A percentile compares a stretch with the other conserved stretches of the same genome.
These are phyloP conservation scores for Aurelia coerulea DNA, from an alignment of 30 jellyfish, hydroid and myxozoan species.

Conservation along the genomic window DNA sequence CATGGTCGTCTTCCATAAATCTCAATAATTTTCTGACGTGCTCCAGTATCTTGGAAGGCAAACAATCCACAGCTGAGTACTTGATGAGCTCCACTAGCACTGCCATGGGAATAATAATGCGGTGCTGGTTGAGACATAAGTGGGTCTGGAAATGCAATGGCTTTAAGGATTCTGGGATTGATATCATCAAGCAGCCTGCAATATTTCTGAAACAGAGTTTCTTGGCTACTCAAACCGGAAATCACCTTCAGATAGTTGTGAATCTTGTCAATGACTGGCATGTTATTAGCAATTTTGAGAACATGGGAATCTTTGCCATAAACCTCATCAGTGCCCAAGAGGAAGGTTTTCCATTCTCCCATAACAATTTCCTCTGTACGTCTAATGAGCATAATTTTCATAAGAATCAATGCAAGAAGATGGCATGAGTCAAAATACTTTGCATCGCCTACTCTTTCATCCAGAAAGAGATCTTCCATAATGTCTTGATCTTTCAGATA, in stretches of 20 bases:
- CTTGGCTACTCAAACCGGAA: not conserved
- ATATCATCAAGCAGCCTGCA: not conserved
- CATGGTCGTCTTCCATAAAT: slow-evolving; percentile 1
- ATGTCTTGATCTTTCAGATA: slow-evolving; percentile 7
- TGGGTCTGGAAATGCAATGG: slow-evolving; percentile 13
- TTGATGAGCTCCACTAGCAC: slow-evolving; percentile 1
- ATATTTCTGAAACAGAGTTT: not conserved
- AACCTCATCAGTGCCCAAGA: slow-evolving; percentile 12
- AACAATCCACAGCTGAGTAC: not conserved
- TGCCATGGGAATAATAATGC: not conserved
- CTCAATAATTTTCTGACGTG: not conserved
- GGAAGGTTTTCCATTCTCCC: not conserved
- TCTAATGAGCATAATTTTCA: slow-evolving; percentile 7
- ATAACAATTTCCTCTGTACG: not conserved
- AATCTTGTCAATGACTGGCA: slow-evolving; percentile 17
- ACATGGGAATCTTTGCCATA: slow-evolving; percentile 35
- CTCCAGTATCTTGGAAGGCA: slow-evolving; percentile 20
- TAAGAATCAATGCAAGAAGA: slow-evolving; percentile 2
- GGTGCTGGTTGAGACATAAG: slow-evolving; percentile 5
- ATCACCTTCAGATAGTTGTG: not conserved
- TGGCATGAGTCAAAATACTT: not conserved
- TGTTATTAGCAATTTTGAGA: not conserved
- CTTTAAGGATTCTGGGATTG: slow-evolving; percentile 3
- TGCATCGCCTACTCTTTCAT: not conserved
- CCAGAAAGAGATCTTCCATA: not conserved